A percentile compares a stretch with the other conserved stretches of the same genome.
These are phyloP conservation scores for Disparrhopalites patrizii DNA, from an alignment of 2,888 invertebrate genomes.

Conservation along the genomic window DNA sequence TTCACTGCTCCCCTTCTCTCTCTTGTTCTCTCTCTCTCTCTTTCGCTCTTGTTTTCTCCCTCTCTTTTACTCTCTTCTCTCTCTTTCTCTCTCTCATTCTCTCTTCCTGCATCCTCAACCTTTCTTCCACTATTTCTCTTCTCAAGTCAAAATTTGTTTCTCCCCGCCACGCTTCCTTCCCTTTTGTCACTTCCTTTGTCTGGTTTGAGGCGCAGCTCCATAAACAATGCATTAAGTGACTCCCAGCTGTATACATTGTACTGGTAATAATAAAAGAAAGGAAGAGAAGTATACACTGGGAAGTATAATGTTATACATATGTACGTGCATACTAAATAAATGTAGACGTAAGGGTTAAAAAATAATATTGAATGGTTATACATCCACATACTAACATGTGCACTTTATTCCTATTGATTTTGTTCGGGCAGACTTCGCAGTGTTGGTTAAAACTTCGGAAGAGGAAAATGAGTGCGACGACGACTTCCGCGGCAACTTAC, in stretches of 20 bases:
- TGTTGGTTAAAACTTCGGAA: conserved; percentile 45
- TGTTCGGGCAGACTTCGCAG: conserved; percentile 26
- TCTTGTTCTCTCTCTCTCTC: conserved; percentile 2
- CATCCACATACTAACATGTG: too few relatives aligned
- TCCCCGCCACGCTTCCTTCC: neutral
- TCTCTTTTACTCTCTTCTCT: neutral
- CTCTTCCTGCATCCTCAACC: neutral
- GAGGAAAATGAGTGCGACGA: conserved; percentile 43
- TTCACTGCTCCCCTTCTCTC: neutral
- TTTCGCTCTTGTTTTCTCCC: neutral
- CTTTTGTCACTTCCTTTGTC: neutral
- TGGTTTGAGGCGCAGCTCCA: too few relatives aligned
- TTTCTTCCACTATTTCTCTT: neutral
- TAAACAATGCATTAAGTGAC: neutral
- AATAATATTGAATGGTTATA: too few relatives aligned
- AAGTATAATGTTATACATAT: too few relatives aligned
- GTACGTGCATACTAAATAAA: too few relatives aligned
- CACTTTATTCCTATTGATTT: too few relatives aligned
- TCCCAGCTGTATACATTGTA: neutral
- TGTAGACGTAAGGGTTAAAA: too few relatives aligned
- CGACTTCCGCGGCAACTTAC: conserved; percentile 24
- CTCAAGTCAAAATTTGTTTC: neutral
- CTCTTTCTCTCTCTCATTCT: conserved; percentile 1
- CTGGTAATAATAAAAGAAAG: too few relatives aligned
- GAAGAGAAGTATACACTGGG: too few relatives aligned